Evolutionary conservation across 1,140 invertebrate species (phyloP).

Genomic region (Trigoniulus corallinus): DNA sequence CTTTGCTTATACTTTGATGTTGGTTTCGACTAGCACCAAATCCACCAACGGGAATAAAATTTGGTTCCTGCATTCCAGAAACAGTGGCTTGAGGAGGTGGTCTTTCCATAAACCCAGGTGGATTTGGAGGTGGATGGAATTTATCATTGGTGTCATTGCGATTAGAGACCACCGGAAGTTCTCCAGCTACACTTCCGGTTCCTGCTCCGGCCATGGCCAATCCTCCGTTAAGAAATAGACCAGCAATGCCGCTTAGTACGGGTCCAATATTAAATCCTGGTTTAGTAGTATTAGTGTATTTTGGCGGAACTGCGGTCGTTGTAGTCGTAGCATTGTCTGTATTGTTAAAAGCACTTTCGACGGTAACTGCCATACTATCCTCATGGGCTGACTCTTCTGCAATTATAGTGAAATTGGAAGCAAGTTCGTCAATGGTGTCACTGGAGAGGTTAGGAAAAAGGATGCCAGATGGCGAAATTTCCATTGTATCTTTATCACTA

Average conservation of each 20-base stretch:
- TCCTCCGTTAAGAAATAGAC: neutral
- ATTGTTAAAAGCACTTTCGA: no score
- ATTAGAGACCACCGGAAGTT: neutral
- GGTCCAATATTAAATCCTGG: neutral
- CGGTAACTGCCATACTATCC: neutral
- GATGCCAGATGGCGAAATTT: neutral
- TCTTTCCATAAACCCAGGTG: neutral
- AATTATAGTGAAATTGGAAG: neutral
- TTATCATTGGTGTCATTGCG: conserved; percentile 1
- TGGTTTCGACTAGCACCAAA: neutral
- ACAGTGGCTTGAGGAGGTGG: neutral
- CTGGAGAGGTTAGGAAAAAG: neutral
- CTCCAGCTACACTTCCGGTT: neutral
- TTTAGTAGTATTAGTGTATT: neutral
- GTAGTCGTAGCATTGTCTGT: neutral
- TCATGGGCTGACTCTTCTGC: neutral
- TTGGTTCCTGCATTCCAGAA: neutral
- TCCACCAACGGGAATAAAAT: neutral
- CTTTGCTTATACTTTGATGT: neutral
- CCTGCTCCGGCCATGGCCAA: neutral
- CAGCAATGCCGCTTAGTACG: neutral
- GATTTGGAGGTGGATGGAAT: neutral
- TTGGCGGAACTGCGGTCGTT: neutral
- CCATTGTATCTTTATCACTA: no score
- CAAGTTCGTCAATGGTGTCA: neutral